Conservation (phyloP, 2,888 invertebrate species). For the Heliothis peltigera region DNA sequence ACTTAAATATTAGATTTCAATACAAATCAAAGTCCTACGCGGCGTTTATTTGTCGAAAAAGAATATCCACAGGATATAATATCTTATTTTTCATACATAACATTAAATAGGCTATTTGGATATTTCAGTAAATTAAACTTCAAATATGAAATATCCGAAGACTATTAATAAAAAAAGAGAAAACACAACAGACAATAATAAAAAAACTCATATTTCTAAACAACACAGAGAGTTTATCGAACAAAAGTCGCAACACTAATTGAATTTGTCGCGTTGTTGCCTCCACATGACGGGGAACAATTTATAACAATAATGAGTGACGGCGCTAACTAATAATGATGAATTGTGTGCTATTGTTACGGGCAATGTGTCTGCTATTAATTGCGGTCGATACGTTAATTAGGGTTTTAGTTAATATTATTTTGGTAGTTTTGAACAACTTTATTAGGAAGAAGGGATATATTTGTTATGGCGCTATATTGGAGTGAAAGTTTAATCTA, state of each 20-base stretch:
- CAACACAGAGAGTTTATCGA: not conserved
- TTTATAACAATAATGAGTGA: constrained; percentile 68
- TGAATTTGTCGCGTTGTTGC: constrained; percentile 42
- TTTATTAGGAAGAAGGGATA: no score
- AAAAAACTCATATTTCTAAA: not conserved
- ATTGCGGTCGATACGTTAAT: constrained; percentile 2
- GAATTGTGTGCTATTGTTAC: constrained; percentile 52
- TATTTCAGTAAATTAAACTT: no score
- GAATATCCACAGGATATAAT: no score
- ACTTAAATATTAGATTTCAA: no score
- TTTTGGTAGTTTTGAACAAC: not conserved
- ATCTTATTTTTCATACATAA: no score
- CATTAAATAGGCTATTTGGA: no score
- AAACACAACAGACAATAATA: not conserved
- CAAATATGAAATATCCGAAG: no score
- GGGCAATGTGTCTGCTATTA: constrained; percentile 4
- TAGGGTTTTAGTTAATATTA: not conserved
- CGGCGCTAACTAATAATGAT: constrained; percentile 66
- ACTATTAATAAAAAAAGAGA: not conserved
- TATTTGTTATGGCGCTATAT: no score
- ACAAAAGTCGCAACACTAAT: constrained; percentile 35
- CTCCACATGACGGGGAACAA: constrained; percentile 44
- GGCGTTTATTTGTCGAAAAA: no score
- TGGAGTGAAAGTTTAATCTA: no score
- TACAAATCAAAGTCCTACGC: no score